phyloP scores from a whole-genome alignment of 2,113 vertebrate genomes.

The Rutilus rutilus region DNA sequence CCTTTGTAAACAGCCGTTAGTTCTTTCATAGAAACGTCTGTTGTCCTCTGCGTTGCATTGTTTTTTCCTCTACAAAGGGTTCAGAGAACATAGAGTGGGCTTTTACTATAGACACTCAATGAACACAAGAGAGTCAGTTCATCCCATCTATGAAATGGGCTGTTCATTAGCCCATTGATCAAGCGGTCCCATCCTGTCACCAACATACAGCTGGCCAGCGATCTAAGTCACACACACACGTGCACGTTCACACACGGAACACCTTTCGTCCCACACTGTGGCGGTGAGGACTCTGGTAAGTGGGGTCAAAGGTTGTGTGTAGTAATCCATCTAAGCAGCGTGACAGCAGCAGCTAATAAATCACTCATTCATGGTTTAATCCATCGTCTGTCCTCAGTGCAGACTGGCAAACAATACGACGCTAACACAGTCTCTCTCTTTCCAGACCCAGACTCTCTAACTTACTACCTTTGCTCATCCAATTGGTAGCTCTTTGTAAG shows the following conservation, averaged over 20 bases:
- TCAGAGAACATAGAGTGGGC: conserved; percentile 31
- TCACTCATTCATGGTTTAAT: conserved; percentile 86
- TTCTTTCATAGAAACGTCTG: conserved; percentile 28
- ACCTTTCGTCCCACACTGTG: conserved; percentile 63
- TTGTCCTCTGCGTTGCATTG: background rate
- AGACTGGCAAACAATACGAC: conserved; percentile 73
- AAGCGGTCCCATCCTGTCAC: conserved; percentile 81
- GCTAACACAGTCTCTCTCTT: conserved; percentile 56
- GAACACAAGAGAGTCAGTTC: conserved; percentile 66
- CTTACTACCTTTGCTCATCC: conserved; percentile 44
- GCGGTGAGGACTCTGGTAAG: conserved; percentile 77
- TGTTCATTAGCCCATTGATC: conserved; percentile 84
- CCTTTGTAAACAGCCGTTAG: conserved; percentile 24
- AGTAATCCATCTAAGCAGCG: conserved; percentile 84
- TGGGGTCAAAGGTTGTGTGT: conserved; percentile 82
- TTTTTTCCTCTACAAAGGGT: conserved; percentile 50
- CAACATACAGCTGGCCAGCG: conserved; percentile 78
- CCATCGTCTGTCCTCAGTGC: conserved; percentile 76
- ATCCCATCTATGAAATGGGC: conserved; percentile 77
- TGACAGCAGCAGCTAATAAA: conserved; percentile 84
- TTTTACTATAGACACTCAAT: conserved; percentile 49
- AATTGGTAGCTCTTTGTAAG: background rate
- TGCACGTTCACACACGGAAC: conserved; percentile 54
- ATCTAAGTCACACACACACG: conserved; percentile 63
- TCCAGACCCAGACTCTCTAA: conserved; percentile 57